Conservation (phyloP, 2,797 vertebrate genomes). For the Bothrops alternatus region DNA sequence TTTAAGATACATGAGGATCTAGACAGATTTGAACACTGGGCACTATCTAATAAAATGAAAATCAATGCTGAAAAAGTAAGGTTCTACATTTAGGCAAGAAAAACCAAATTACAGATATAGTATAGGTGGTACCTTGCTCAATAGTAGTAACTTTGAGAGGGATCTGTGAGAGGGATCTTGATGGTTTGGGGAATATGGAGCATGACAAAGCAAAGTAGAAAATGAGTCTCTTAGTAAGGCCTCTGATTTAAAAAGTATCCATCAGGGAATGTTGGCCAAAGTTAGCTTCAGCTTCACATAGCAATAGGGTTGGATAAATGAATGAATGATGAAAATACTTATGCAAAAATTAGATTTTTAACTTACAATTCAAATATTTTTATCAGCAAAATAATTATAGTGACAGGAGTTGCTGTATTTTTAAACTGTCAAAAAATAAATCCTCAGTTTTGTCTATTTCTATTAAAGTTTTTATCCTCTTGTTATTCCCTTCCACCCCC, state of each 20-base stretch:
- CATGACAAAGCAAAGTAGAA: neutral
- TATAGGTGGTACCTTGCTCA: no score
- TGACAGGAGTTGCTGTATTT: neutral
- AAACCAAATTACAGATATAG: no score
- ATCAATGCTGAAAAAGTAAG: no score
- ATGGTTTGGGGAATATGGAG: neutral
- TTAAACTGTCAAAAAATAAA: neutral
- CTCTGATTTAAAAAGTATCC: neutral
- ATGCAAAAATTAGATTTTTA: neutral
- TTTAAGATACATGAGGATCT: no score
- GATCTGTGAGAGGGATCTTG: no score
- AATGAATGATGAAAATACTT: neutral
- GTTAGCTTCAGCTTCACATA: neutral
- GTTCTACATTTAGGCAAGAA: no score
- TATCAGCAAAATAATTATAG: neutral
- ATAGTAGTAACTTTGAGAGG: no score
- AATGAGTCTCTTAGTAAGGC: neutral
- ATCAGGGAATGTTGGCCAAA: neutral
- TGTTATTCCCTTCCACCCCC: neutral
- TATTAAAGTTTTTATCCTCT: constrained; percentile 19
- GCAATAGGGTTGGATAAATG: neutral
- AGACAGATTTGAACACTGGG: no score
- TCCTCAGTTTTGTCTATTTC: neutral
- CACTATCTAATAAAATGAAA: no score
- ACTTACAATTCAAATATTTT: neutral